Conservation (phyloP, 2,113 vertebrate species). For the Cyphomyrus discorhynchus region DNA sequence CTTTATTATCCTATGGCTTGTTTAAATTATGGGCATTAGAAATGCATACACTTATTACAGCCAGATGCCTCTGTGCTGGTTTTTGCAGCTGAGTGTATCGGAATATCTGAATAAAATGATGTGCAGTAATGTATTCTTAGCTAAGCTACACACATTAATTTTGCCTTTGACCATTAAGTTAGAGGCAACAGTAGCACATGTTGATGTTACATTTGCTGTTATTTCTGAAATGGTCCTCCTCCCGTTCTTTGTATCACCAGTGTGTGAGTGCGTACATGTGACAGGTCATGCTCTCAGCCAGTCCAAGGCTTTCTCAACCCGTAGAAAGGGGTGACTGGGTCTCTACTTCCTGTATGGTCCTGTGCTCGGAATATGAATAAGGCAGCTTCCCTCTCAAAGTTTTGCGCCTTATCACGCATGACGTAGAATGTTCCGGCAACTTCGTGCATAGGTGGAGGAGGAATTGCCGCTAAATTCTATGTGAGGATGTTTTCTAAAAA, state of each 20-base stretch:
- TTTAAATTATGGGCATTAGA: background rate
- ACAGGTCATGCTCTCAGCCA: background rate
- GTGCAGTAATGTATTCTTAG: background rate
- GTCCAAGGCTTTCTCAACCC: background rate
- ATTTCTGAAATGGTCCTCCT: background rate
- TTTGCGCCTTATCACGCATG: constrained; percentile 56
- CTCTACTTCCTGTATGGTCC: background rate
- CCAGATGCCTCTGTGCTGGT: background rate
- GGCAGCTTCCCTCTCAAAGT: constrained; percentile 44
- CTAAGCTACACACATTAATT: background rate
- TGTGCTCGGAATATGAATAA: constrained; percentile 40
- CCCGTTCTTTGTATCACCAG: background rate
- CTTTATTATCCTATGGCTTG: background rate
- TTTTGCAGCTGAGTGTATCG: background rate
- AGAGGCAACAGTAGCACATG: background rate
- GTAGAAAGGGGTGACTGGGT: background rate
- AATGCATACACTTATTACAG: background rate
- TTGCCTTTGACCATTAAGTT: background rate
- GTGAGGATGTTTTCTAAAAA: constrained; percentile 57
- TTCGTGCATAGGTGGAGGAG: constrained; percentile 33
- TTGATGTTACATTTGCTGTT: background rate
- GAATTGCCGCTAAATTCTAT: constrained; percentile 47
- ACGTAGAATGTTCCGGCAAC: constrained; percentile 48
- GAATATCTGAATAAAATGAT: background rate
- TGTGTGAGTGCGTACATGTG: background rate